Evolutionary conservation across 1,140 invertebrate species (phyloP).

Genomic region (Agrilus planipennis): DNA sequence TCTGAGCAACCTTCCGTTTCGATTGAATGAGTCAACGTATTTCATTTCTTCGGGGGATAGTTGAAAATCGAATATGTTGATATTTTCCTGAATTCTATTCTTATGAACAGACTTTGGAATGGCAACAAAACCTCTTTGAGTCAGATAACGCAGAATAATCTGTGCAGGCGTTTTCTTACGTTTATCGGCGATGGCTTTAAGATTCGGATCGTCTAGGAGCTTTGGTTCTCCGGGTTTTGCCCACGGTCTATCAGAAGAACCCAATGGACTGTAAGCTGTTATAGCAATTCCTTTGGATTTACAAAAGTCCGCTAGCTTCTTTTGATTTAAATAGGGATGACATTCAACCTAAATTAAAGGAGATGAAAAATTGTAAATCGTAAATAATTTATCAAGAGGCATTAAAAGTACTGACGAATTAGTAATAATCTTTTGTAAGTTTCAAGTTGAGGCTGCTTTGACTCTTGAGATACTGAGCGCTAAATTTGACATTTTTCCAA

Average conservation of each 20-base stretch:
- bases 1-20: constrained; percentile 30
- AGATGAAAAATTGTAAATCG: too few relatives aligned
- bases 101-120: constrained; percentile 54
- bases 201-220: constrained; percentile 49
- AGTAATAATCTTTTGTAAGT: too few relatives aligned
- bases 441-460: too few relatives aligned
- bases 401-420: too few relatives aligned
- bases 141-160: constrained; percentile 39
- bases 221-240: constrained; percentile 53
- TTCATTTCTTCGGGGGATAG: constrained; percentile 38
- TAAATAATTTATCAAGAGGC: too few relatives aligned
- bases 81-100: constrained; percentile 42
- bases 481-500: too few relatives aligned
- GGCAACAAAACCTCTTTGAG: constrained; percentile 42
- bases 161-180: constrained; percentile 52
- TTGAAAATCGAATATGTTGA: constrained; percentile 45
- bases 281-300: constrained; percentile 47
- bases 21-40: constrained; percentile 29
- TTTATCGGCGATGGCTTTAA: constrained; percentile 44
- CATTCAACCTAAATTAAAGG: too few relatives aligned
- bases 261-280: constrained; percentile 69
- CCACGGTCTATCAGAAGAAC: constrained; percentile 48
- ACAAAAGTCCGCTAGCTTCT: constrained; percentile 54
- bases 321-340: too few relatives aligned
- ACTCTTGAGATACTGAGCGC: too few relatives aligned